Evolutionary conservation across 2,113 vertebrate species (phyloP).

Genomic region (Chaetura pelagica): DNA sequence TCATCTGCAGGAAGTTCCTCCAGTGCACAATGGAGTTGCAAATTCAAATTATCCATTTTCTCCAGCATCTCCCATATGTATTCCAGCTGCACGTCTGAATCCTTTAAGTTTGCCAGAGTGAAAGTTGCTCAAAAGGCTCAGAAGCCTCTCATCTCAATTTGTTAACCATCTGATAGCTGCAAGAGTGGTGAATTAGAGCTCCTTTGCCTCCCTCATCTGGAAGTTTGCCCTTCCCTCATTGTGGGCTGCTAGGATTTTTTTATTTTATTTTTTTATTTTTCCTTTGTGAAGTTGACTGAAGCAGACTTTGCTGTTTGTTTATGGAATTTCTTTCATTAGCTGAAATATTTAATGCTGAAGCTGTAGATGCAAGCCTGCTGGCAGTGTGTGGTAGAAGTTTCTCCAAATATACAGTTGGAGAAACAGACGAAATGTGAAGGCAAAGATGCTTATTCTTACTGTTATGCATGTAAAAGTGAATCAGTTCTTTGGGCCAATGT

Average conservation of each 20-base stretch:
- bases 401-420: neutral
- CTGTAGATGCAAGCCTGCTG: conserved; percentile 3
- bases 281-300: neutral
- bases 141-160: conserved; percentile 60
- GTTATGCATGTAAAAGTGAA: neutral
- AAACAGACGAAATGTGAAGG: neutral
- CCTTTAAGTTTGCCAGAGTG: conserved; percentile 40
- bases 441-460: neutral
- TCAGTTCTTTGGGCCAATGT: neutral
- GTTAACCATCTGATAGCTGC: conserved; percentile 60
- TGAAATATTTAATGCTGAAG: conserved; percentile 25
- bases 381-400: neutral
- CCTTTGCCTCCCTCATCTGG: conserved; percentile 32
- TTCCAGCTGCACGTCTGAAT: conserved; percentile 58
- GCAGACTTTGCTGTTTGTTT: conserved; percentile 15
- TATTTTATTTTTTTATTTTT: no score
- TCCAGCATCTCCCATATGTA: conserved; percentile 50
- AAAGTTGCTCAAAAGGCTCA: conserved; percentile 18
- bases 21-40: conserved; percentile 40
- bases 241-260: neutral
- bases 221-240: neutral
- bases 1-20: conserved; percentile 64
- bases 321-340: conserved; percentile 32
- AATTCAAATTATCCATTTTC: conserved; percentile 57
- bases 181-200: conserved; percentile 27